A percentile compares a stretch with the other conserved stretches of the same genome.
Conservation (phyloP, 2,797 vertebrate genomes). For the Oreochromis mossambicus region DNA sequence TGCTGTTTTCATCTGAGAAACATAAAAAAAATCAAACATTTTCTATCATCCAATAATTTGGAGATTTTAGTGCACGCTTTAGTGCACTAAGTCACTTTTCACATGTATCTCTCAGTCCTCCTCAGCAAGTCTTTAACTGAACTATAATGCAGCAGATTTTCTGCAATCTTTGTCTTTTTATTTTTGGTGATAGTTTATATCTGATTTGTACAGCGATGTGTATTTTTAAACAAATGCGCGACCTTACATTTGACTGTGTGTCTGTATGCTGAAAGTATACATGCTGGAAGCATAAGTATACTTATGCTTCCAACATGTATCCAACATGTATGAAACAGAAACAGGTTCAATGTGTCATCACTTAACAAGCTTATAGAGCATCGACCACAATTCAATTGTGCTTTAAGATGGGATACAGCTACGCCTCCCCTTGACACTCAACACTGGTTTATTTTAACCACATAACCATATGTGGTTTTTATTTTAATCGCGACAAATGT, state of each 20-base stretch:
- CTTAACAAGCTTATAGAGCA: not conserved
- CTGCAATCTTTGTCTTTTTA: not conserved
- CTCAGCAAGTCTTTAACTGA: not conserved
- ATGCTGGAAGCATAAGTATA: not conserved
- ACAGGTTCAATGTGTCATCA: not conserved
- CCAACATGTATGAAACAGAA: not conserved
- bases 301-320: not conserved
- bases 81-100: not conserved
- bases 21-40: not conserved
- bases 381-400: not conserved
- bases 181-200: not conserved
- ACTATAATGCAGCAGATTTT: not conserved
- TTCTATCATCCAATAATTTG: not conserved
- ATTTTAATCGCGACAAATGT: not conserved
- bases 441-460: not conserved
- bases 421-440: accelerated
- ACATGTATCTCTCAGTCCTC: not conserved
- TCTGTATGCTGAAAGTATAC: not conserved
- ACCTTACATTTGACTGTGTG: not conserved
- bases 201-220: not conserved
- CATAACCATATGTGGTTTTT: not conserved
- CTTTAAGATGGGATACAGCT: not conserved
- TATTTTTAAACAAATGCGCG: not conserved
- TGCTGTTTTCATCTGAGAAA: not conserved
- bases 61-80: not conserved